Evolutionary conservation across 2,113 vertebrate species (phyloP).

Genomic region (Sapajus apella): DNA sequence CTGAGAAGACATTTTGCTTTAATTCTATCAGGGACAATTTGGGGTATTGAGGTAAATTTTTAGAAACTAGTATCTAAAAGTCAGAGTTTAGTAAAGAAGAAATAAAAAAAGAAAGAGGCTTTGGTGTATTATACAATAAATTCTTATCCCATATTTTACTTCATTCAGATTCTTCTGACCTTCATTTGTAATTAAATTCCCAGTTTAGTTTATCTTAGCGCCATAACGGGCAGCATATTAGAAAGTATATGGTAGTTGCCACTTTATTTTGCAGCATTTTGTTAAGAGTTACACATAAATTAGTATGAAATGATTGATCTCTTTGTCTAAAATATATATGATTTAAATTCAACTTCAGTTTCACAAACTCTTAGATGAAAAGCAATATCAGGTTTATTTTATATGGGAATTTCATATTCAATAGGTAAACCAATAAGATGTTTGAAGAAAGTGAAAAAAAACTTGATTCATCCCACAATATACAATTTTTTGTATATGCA

Average conservation of each 20-base stretch:
- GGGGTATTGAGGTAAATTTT: not conserved
- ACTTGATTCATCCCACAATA: not conserved
- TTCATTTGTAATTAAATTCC: conserved; percentile 51
- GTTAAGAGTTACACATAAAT: not conserved
- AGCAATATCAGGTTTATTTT: conserved; percentile 11
- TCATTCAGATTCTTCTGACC: conserved; percentile 34
- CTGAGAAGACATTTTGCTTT: not conserved
- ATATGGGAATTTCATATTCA: not conserved
- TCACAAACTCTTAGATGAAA: not conserved
- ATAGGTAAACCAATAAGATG: not conserved
- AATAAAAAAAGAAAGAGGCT: not conserved
- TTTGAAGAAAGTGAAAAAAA: conserved; percentile 24
- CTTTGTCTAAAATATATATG: not conserved
- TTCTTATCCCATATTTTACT: not conserved
- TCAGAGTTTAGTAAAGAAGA: not conserved
- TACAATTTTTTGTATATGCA: not conserved
- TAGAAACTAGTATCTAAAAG: conserved; percentile 9
- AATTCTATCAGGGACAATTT: not conserved
- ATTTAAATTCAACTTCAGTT: conserved; percentile 37
- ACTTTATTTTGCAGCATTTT: conserved; percentile 47
- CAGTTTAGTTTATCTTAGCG: conserved; percentile 27
- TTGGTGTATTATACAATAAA: not conserved
- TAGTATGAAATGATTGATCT: not conserved
- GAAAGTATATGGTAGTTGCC: not conserved
- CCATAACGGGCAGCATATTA: not conserved